Conservation (phyloP, 2,797 vertebrate species). For the Coracias cyanogaster region DNA sequence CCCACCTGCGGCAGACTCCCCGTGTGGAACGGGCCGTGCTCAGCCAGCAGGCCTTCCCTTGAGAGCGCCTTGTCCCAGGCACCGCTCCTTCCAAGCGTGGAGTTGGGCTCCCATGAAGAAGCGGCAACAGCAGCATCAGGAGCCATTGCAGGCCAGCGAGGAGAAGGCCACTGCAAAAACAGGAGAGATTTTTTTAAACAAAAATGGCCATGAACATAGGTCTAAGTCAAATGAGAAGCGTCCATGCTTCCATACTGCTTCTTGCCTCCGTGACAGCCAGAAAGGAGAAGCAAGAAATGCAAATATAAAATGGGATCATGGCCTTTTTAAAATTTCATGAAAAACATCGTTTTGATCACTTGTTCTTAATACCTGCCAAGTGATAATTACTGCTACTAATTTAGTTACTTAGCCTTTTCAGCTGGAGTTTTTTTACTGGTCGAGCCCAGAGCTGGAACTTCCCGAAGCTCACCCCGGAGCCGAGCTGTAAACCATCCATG, state of each 20-base stretch:
- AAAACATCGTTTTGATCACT: neutral
- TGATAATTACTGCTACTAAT: neutral
- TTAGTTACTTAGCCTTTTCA: neutral
- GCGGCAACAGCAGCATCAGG: neutral
- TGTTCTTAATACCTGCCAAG: neutral
- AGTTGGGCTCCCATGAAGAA: neutral
- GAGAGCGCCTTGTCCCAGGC: accelerated
- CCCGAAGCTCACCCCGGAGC: neutral
- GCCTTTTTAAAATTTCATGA: neutral
- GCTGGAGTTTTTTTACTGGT: neutral
- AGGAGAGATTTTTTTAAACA: neutral
- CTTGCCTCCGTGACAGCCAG: neutral
- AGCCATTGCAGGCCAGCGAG: accelerated
- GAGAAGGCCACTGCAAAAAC: neutral
- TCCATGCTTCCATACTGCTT: neutral
- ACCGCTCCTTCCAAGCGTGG: accelerated
- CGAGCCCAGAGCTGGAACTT: neutral
- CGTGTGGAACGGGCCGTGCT: accelerated
- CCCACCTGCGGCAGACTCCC: accelerated
- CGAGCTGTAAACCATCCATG: neutral
- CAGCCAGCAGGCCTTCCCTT: neutral
- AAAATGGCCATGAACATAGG: accelerated
- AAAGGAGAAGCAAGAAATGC: neutral
- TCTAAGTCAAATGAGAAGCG: neutral
- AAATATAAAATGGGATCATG: neutral